Evolutionary conservation across 2,113 vertebrate genomes (phyloP), one percentile per base, ranked within the genome.

Genomic region (Parotia lawesii): DNA sequence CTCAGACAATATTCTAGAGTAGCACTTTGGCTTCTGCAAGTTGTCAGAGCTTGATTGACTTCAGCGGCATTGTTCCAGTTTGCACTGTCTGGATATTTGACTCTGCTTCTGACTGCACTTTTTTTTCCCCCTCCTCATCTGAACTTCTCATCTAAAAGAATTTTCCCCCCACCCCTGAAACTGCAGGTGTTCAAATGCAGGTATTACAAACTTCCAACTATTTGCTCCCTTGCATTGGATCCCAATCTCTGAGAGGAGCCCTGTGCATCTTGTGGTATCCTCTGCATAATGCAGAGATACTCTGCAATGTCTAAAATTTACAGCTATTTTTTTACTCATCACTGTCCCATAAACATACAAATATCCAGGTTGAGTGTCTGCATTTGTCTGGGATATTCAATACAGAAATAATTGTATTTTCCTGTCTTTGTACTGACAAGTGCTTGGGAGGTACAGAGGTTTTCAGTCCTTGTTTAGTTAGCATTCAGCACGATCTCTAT

Each of bases 41-140:
- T 58, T 87, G 87, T 89, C 87, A 83, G 58, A 87, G 50, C n/a
- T 78, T 82, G 74, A 89, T 16, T 95, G 93, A 85, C 81, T 83
- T 69, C 17, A 64, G 28, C 1, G 5, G 24, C 44, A 33, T 56
- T 73, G 29, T 69, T 92, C 58, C 77, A 85, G 35, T 81, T 82
- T 87, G 15, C 38, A 23, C 21, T 10, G 38, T 61, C 67, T 91
- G 45, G 25, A 21, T 83, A 44, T 85, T 67, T 85, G 50, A 53
- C 58, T 87, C 29, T 84, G 51, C 23, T 74, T 79, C 51, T 75
- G 22, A 84, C 37, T 62, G 28, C 37, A 56, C 10, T 48, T 28
- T 53, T 60, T 14, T 3, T 4, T 0, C 4, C 5, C 19, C 11
- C 15, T 40, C 11, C 27, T 35, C 44, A 22, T 67, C 29, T n/a